phyloP scores from a whole-genome alignment of 2,113 vertebrate species.

The Crotalus viridis region DNA sequence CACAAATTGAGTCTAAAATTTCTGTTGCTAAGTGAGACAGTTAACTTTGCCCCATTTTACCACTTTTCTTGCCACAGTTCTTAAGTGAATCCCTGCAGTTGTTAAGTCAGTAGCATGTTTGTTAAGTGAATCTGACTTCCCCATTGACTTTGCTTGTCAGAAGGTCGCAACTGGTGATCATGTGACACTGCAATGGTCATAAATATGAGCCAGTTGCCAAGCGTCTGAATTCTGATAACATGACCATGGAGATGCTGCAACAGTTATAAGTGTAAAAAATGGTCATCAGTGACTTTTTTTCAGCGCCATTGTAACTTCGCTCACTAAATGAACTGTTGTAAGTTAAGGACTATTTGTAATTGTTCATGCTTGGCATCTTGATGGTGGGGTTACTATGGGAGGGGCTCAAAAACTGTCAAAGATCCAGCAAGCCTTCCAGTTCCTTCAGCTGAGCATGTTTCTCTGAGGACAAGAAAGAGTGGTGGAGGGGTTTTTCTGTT shows the following conservation, averaged over 20 bases:
- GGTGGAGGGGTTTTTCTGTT: not conserved
- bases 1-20: not conserved
- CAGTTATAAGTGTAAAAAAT: not conserved
- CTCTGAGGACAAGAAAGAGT: not conserved
- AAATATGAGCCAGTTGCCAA: not conserved
- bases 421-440: not conserved
- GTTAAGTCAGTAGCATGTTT: not conserved
- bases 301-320: not conserved
- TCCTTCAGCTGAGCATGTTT: not conserved
- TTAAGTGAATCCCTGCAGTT: not conserved
- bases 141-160: not conserved
- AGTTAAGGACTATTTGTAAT: not conserved
- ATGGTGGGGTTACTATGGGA: not conserved
- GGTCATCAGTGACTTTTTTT: not conserved
- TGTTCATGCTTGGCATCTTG: not conserved
- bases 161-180: not conserved
- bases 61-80: not conserved
- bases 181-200: not conserved
- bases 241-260: not conserved
- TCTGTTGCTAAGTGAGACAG: not conserved
- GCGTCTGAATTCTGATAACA: not conserved
- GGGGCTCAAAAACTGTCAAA: not conserved
- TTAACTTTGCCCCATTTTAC: not conserved
- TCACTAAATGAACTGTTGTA: not conserved
- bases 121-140: not conserved